These are phyloP conservation scores for Hymenopus coronatus DNA, from an alignment of 2,888 invertebrate genomes.

Conservation along the genomic window DNA sequence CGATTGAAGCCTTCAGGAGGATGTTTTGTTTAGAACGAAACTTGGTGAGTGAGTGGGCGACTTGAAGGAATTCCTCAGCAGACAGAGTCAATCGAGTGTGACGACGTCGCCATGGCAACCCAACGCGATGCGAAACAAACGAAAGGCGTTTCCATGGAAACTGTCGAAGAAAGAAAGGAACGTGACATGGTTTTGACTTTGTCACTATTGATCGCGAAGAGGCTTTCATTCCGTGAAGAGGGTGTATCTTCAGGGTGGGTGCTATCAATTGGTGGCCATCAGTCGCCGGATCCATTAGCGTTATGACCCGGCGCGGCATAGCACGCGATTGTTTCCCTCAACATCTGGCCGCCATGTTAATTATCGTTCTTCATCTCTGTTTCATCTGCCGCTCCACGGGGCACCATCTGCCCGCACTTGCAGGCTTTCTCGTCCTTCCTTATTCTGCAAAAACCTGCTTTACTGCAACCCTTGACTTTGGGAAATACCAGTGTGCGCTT, in stretches of 20 bases:
- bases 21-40: too few species aligned
- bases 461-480: too few species aligned
- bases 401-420: background rate
- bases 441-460: too few species aligned
- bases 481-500: too few species aligned
- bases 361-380: slow-evolving; percentile 22
- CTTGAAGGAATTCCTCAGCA: too few species aligned
- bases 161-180: background rate
- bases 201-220: background rate
- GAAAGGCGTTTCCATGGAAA: background rate
- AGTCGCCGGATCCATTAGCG: slow-evolving; percentile 11
- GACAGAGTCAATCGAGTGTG: too few species aligned
- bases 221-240: background rate
- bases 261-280: background rate
- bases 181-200: background rate
- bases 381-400: slow-evolving; percentile 49
- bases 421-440: background rate
- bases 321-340: background rate
- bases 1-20: too few species aligned
- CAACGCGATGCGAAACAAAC: background rate
- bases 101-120: background rate
- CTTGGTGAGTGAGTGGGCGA: too few species aligned
- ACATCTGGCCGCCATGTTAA: slow-evolving; percentile 25
- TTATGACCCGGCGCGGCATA: background rate
- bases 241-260: background rate